These are phyloP conservation scores for Papilio dardanus DNA, from an alignment of 1,140 invertebrate genomes.

Conservation along the genomic window DNA sequence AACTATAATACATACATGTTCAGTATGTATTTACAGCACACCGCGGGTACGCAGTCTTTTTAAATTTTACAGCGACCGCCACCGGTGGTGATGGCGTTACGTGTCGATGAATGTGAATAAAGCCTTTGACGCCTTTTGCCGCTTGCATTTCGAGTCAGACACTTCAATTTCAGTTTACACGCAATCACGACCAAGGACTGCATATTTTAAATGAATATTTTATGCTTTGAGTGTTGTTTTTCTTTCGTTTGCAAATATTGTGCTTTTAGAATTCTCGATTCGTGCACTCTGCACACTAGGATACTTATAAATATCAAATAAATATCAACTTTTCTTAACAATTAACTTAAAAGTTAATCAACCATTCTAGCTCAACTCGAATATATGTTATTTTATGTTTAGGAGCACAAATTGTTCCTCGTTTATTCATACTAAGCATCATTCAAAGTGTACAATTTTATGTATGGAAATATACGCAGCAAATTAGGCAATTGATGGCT, in stretches of 20 bases:
- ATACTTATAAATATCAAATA: background rate
- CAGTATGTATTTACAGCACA: constrained; percentile 44
- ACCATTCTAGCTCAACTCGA: no score
- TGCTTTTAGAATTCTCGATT: background rate
- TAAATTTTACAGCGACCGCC: constrained; percentile 51
- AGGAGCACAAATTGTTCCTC: no score
- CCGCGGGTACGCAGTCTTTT: constrained; percentile 53
- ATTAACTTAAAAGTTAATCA: no score
- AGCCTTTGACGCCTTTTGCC: constrained; percentile 78
- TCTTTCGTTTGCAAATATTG: constrained; percentile 1
- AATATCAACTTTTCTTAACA: background rate
- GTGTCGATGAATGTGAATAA: constrained; percentile 77
- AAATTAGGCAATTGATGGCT: background rate
- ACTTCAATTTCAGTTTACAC: constrained; percentile 76
- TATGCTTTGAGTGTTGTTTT: constrained; percentile 17
- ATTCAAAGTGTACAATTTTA: background rate
- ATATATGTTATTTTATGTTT: no score
- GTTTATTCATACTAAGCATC: background rate
- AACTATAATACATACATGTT: background rate
- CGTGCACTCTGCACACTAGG: background rate
- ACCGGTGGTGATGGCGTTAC: constrained; percentile 58
- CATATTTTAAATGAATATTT: constrained; percentile 37
- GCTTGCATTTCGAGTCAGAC: constrained; percentile 70
- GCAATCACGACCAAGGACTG: constrained; percentile 56
- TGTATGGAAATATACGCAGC: background rate